These are phyloP conservation scores for Geophilus truncorum DNA, from an alignment of 2,888 invertebrate species.

Conservation along the genomic window DNA sequence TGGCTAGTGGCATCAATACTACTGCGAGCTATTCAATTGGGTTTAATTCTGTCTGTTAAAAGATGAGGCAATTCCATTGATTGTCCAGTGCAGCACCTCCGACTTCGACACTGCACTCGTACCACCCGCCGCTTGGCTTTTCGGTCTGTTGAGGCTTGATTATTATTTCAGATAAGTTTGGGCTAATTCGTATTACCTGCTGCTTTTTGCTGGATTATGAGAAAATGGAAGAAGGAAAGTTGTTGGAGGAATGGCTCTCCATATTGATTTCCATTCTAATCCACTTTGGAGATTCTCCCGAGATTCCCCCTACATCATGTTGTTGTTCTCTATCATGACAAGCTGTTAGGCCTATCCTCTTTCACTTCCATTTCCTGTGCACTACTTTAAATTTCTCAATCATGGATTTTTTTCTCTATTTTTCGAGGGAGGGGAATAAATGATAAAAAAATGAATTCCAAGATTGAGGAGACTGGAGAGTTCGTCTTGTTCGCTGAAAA, in stretches of 20 bases:
- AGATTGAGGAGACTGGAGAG: no score
- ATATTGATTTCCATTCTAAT: background rate
- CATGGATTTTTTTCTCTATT: background rate
- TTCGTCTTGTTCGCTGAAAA: no score
- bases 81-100: background rate
- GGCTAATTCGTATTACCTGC: background rate
- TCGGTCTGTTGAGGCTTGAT: no score
- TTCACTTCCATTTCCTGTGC: background rate
- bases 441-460: background rate
- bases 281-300: background rate
- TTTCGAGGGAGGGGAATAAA: no score
- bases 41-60: background rate
- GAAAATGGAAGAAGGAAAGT: background rate
- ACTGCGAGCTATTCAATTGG: background rate
- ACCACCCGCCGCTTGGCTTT: no score
- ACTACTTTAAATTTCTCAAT: background rate
- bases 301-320: background rate
- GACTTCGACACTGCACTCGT: background rate
- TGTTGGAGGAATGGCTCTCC: background rate
- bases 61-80: background rate
- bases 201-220: background rate
- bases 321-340: background rate
- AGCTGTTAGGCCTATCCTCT: background rate
- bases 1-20: background rate
- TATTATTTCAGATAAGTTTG: background rate